A percentile compares a stretch with the other conserved stretches of the same genome.
phyloP scores from a whole-genome alignment of 2,888 invertebrate genomes.

The Scotopteryx bipunctaria region DNA sequence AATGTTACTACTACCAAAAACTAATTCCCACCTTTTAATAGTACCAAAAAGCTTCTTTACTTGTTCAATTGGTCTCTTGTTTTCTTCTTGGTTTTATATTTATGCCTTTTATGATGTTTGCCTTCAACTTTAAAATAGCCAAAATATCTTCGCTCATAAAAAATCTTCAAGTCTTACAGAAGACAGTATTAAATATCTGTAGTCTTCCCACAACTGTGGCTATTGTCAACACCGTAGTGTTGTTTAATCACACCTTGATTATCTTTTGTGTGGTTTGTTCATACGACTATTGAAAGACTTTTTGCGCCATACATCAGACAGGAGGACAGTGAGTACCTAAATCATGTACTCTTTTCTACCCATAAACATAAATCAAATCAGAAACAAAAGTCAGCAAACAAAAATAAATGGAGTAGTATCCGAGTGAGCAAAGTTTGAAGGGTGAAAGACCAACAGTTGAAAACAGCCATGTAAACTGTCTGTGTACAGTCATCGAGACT shows the following conservation, averaged over 20 bases:
- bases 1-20: too few species aligned
- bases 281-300: slow-evolving; percentile 66
- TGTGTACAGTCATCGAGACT: slow-evolving; percentile 46
- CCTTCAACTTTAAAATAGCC: not conserved
- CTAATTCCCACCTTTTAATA: too few species aligned
- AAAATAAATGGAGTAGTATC: not conserved
- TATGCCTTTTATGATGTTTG: too few species aligned
- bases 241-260: slow-evolving; percentile 52
- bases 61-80: too few species aligned
- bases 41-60: too few species aligned
- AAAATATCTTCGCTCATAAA: not conserved
- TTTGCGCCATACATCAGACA: slow-evolving; percentile 39
- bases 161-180: not conserved
- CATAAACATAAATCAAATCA: too few species aligned
- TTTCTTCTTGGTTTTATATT: too few species aligned
- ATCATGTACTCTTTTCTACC: too few species aligned
- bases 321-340: not conserved
- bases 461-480: slow-evolving; percentile 27
- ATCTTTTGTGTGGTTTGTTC: slow-evolving; percentile 72
- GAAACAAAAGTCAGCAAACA: not conserved
- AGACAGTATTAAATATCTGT: not conserved
- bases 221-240: slow-evolving; percentile 30
- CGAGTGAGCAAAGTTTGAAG: slow-evolving; percentile 12
- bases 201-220: not conserved
- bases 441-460: slow-evolving; percentile 14